Conservation (phyloP, 2,797 vertebrate species). For the Pantherophis alleghaniensis region DNA sequence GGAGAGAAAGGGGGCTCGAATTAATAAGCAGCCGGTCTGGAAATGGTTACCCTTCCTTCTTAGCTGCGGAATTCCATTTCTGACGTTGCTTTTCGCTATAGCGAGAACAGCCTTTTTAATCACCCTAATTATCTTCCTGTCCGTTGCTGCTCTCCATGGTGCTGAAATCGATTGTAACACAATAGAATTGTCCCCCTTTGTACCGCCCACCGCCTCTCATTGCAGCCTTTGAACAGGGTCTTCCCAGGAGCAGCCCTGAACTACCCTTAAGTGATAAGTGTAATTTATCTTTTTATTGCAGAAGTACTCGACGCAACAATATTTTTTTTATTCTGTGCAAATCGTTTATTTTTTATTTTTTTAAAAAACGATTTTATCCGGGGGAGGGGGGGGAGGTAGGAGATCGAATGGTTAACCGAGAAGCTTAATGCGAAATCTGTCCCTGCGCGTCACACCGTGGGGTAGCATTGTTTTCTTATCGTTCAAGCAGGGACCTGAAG, state of each 20-base stretch:
- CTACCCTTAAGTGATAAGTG: background rate
- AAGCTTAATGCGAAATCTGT: background rate
- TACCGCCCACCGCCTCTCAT: background rate
- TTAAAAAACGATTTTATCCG: background rate
- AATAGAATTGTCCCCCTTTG: background rate
- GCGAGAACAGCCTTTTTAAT: too few species aligned
- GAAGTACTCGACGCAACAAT: background rate
- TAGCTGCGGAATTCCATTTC: background rate
- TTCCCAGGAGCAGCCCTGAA: background rate
- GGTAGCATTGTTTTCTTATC: background rate
- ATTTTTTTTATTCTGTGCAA: background rate
- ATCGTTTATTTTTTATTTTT: background rate
- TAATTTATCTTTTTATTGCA: background rate
- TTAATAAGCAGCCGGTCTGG: background rate
- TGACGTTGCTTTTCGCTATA: background rate
- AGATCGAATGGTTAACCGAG: background rate
- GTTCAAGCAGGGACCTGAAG: background rate
- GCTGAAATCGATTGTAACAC: background rate
- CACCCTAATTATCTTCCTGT: background rate
- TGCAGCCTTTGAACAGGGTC: background rate
- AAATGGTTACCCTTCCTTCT: background rate
- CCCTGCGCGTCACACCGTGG: background rate
- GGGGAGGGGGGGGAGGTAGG: too few species aligned
- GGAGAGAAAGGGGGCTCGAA: too few species aligned
- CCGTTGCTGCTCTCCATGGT: slow-evolving; percentile 19